These are phyloP conservation scores for Macrotis lagotis DNA, from an alignment of 2,113 vertebrate species.

Conservation along the genomic window DNA sequence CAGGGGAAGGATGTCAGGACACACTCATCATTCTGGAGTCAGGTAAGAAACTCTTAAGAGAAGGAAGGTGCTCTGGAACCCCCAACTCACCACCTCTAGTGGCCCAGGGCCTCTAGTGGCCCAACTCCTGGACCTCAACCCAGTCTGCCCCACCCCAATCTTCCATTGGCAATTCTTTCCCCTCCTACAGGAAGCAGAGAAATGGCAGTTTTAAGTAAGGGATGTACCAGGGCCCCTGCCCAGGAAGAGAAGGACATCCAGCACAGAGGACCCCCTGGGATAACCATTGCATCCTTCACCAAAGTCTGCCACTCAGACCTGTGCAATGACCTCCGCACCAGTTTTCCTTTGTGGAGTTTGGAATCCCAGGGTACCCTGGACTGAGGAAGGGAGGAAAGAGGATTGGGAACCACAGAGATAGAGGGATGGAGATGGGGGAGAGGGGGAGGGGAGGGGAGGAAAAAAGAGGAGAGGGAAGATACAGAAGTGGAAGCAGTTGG, in stretches of 20 bases:
- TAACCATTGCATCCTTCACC: conserved; percentile 68
- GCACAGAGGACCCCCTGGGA: conserved; percentile 64
- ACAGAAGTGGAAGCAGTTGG: no score
- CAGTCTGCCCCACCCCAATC: not conserved
- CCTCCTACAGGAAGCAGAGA: conserved; percentile 47
- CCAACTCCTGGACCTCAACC: not conserved
- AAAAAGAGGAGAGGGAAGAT: no score
- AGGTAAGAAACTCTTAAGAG: conserved; percentile 28
- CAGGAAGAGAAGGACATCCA: conserved; percentile 46
- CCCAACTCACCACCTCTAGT: no score
- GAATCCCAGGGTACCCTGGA: no score
- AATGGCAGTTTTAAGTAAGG: conserved; percentile 68
- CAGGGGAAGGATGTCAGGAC: conserved; percentile 72
- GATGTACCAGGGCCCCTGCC: conserved; percentile 60
- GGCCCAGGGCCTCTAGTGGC: not conserved
- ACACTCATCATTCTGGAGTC: conserved; percentile 62
- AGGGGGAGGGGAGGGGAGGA: no score
- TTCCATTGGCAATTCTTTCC: not conserved
- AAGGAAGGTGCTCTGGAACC: not conserved
- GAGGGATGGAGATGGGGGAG: no score
- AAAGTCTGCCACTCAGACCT: conserved; percentile 59
- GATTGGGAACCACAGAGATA: no score
- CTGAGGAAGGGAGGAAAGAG: not conserved
- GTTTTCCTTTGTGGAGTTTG: conserved; percentile 36
- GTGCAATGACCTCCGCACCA: conserved; percentile 72